A percentile compares a stretch with the other conserved stretches of the same genome.
These are phyloP conservation scores for Diplogasteroides magnus DNA, from an alignment of 1,140 invertebrate species.

Conservation along the genomic window DNA sequence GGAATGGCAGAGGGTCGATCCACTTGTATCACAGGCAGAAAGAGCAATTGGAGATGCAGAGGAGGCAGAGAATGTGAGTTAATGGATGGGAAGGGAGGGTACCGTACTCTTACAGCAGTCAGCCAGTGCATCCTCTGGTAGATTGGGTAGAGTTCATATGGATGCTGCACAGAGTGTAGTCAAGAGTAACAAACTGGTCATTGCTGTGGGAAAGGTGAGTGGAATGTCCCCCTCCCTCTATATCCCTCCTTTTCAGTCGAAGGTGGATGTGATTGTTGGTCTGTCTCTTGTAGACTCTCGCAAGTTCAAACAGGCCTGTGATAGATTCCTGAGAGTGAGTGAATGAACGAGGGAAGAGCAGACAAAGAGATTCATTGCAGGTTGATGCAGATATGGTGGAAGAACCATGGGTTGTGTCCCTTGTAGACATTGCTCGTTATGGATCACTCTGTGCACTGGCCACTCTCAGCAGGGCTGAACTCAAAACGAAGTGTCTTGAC, in stretches of 20 bases:
- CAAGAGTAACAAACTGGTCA: background rate
- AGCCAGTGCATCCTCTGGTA: too few relatives aligned
- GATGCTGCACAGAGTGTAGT: background rate
- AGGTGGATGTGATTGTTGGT: background rate
- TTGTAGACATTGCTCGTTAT: background rate
- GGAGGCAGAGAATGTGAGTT: background rate
- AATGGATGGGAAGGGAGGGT: too few relatives aligned
- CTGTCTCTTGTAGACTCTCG: background rate
- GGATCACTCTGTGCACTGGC: background rate
- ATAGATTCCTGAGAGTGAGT: background rate
- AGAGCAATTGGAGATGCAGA: background rate
- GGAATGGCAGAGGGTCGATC: background rate
- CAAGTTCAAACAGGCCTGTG: background rate
- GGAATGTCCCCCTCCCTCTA: too few relatives aligned
- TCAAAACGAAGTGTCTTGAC: background rate
- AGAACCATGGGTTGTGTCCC: background rate
- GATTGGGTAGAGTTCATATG: background rate
- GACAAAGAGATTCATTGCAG: background rate
- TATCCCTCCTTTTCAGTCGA: background rate
- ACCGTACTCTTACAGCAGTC: too few relatives aligned
- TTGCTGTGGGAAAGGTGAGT: too few relatives aligned
- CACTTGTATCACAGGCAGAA: background rate
- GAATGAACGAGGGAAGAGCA: background rate
- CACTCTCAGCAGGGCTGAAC: background rate
- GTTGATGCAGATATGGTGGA: background rate